Base-by-base conservation (phyloP, 2,888 invertebrate genomes). In the Ametastegia equiseti region DNA sequence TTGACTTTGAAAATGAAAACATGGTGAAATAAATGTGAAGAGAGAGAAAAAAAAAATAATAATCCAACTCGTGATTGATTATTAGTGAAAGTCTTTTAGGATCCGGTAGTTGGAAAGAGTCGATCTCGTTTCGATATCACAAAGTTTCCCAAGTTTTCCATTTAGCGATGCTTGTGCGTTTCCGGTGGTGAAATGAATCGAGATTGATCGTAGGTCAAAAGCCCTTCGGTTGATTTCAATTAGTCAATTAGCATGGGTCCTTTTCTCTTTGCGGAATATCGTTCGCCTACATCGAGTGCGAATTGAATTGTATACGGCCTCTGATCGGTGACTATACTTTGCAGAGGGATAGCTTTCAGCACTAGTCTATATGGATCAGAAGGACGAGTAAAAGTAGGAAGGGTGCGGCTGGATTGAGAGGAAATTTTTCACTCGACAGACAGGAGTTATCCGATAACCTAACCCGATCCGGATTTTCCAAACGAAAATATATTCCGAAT, bases 341-440 rank as follows among this genome's bases (percentile, higher is more conserved):
- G 23, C 39, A 5, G n/a, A n/a, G n/a, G 45, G 71, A 45, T 71
- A 71, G 71, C 71, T 71, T 71, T 71, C 15, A 71, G 42, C 45
- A 19, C 33, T 15, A 27, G 27, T 71, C 45, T 19, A 27, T 19
- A 65, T 9, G 7, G 36, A 65, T 65, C n/a, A n/a, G 36, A 39
- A 39, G 65, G 33, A 65, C n/a, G 39, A 36, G 33, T 19, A 45
- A 45, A 9, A 71, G 45, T 71, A 65, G 71, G 23, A 4, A 3
- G 45, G 42, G 45, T 39, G 36, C n/a, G n/a, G n/a, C n/a, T 65
- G 6, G 45, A 45, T 71, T 27, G 71, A 45, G 45, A 45, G 42
- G 71, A 27, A 71, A 27, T 71, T 71, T 60, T 71, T 71, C 42
- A 45, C 71, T 47, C 71, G 6, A 71, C 71, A 23, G 71, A 71